Evolutionary conservation across 2,888 invertebrate genomes (phyloP).

Genomic region (Melanargia galathea): DNA sequence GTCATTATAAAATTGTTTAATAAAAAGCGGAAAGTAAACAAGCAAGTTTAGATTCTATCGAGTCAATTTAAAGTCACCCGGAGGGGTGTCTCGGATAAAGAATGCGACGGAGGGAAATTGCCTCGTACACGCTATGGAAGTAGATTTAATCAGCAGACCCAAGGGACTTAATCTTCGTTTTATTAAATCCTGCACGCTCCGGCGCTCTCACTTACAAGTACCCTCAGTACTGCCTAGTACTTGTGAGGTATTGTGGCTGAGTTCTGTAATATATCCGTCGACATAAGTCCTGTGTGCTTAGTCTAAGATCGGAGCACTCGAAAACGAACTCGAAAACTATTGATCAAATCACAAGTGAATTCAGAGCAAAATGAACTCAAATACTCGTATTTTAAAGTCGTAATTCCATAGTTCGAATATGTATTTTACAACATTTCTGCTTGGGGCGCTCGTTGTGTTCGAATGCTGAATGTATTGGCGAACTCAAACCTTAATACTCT

Average conservation of each 20-base stretch:
- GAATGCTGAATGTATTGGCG: too few relatives aligned
- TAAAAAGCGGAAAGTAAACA: slow-evolving; percentile 8
- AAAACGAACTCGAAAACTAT: too few relatives aligned
- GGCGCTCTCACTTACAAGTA: slow-evolving; percentile 10
- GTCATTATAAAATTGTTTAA: not conserved
- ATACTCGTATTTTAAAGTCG: too few relatives aligned
- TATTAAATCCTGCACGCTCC: slow-evolving; percentile 20
- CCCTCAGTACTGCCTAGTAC: not conserved
- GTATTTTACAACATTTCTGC: too few relatives aligned
- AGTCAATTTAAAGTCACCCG: slow-evolving; percentile 17
- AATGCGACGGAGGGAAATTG: slow-evolving; percentile 19
- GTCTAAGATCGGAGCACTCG: too few relatives aligned
- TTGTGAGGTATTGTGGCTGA: not conserved
- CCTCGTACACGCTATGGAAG: slow-evolving; percentile 15
- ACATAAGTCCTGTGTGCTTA: too few relatives aligned
- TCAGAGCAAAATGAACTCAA: too few relatives aligned
- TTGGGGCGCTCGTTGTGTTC: too few relatives aligned
- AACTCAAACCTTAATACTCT: too few relatives aligned
- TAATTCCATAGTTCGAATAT: too few relatives aligned
- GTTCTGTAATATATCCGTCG: not conserved
- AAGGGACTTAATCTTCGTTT: slow-evolving; percentile 22
- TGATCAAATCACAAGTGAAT: too few relatives aligned
- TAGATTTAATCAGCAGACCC: slow-evolving; percentile 18
- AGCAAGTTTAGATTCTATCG: slow-evolving; percentile 3
- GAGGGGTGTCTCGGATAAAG: slow-evolving; percentile 9